Percentiles rank a stretch among this genome's conserved stretches.
Evolutionary conservation across 2,113 vertebrate species (phyloP).

Genomic region (Entelurus aequoreus): DNA sequence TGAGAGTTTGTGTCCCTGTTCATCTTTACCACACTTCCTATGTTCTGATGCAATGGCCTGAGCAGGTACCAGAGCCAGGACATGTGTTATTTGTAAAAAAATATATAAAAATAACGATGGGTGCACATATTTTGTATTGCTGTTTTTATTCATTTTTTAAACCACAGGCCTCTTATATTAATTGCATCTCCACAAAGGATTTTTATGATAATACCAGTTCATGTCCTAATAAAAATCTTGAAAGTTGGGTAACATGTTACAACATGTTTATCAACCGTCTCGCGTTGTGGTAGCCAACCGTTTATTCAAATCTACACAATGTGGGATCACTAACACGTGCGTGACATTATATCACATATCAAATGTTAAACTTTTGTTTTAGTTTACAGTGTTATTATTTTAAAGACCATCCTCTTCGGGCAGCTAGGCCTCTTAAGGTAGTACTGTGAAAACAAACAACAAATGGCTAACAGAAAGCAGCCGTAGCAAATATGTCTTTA

Average conservation of each 20-base stretch:
- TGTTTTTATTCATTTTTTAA: background rate
- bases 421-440: conserved; percentile 62
- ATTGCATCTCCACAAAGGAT: background rate
- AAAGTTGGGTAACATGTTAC: conserved; percentile 12
- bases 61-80: background rate
- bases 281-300: background rate
- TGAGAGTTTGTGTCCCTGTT: background rate
- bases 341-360: background rate
- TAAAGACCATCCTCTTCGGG: conserved; percentile 21
- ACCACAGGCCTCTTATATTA: background rate
- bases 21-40: background rate
- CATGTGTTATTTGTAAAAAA: background rate
- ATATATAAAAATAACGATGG: background rate
- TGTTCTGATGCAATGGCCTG: background rate
- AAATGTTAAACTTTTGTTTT: background rate
- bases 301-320: background rate
- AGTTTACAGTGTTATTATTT: background rate
- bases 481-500: background rate
- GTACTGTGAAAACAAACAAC: conserved; percentile 54
- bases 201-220: background rate
- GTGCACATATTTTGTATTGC: background rate
- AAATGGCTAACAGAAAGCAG: conserved; percentile 1
- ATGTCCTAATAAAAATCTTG: background rate
- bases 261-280: conserved; percentile 25
- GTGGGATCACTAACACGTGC: background rate